Conservation (phyloP, 2,113 vertebrate species). For the Aphyosemion australe region DNA sequence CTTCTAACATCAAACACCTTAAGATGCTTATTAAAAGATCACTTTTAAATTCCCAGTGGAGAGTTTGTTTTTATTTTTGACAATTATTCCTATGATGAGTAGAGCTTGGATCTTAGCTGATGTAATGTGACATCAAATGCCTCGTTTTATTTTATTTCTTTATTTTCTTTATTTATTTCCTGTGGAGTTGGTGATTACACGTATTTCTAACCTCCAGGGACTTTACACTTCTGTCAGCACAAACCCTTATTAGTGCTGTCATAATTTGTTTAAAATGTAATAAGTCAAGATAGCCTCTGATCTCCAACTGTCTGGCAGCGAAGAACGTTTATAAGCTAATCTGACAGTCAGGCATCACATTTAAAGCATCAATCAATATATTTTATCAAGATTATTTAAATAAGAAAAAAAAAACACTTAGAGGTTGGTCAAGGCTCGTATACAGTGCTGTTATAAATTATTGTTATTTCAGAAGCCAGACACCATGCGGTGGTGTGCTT, state of each 20-base stretch:
- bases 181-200: slow-evolving; percentile 17
- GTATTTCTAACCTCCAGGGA: slow-evolving; percentile 32
- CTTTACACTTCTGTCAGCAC: slow-evolving; percentile 35
- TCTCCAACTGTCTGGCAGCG: slow-evolving; percentile 37
- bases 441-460: background rate
- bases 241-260: slow-evolving; percentile 35
- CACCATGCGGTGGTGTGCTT: no score
- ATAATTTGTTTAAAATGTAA: slow-evolving; percentile 50
- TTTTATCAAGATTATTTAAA: slow-evolving; percentile 21
- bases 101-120: slow-evolving; percentile 16
- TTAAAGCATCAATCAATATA: slow-evolving; percentile 12
- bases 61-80: no score
- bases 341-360: slow-evolving; percentile 21
- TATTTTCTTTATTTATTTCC: slow-evolving; percentile 11
- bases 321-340: slow-evolving; percentile 11
- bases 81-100: no score
- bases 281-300: slow-evolving; percentile 51
- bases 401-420: background rate
- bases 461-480: background rate
- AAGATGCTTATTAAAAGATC: no score
- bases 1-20: no score
- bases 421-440: background rate
- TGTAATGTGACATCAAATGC: slow-evolving; percentile 31
- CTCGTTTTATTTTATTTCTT: background rate
- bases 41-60: no score